Evolutionary conservation across 2,113 vertebrate genomes (phyloP), one percentile per base, ranked within the genome.

Genomic region (Brachyhypopomus gauderio): DNA sequence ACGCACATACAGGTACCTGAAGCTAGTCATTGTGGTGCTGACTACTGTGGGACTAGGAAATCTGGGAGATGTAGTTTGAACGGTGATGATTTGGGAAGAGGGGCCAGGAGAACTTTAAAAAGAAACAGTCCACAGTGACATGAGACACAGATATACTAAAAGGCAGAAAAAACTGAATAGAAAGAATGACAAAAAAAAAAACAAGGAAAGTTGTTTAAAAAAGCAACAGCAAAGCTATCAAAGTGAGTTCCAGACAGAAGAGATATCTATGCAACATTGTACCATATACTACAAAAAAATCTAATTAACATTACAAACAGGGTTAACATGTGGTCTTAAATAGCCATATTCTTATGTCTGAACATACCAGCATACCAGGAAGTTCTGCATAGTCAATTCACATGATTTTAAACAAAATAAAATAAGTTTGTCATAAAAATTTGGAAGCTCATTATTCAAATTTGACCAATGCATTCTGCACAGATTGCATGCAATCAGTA

Each of bases 11-110:
- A 67, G 88, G 90, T 97, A 99, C 97, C 97, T 98, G 95, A 92
- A 92, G 86, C 90, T 94, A 77, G 94, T 93, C 87, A 93, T 91
- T 91, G 90, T 89, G 88, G 93, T 94, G 93, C 91, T 94, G 94
- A 95, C 93, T 93, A 94, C 85, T 89, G 93, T 92, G 89, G 95
- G 93, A 86, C 93, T 96, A 89, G 95, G 92, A 88, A 93, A 89
- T 87, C 93, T 93, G 79, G 94, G 85, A 88, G 90, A 87, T 85
- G 92, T 90, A 85, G 91, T 88, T 89, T 94, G 94, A 90, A 90
- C 85, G 87, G 91, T 92, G 87, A 90, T 87, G 89, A 92, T 85
- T 92, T 93, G 91, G 83, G 95, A 93, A 79, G 95, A 92, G 82
- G 94, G 86, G 89, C 86, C 86, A 89, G 96, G 89, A 88, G 95